Evolutionary conservation across 2,797 vertebrate species (phyloP).

Genomic region (Salarias fasciatus): DNA sequence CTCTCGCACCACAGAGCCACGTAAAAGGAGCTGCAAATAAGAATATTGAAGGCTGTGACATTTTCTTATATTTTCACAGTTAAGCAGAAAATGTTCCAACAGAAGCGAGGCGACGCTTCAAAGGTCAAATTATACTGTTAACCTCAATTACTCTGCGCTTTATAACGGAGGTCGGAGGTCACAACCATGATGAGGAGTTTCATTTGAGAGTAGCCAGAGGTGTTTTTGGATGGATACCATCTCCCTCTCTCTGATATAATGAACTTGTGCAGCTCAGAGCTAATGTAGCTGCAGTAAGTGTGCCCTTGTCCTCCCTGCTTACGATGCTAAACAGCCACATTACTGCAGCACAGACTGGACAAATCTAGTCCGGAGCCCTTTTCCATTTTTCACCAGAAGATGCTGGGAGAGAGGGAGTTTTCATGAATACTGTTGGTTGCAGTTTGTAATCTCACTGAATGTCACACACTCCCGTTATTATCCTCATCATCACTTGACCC

Average conservation of each 20-base stretch:
- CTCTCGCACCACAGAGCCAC: constrained; percentile 23
- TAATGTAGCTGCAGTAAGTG: too few relatives aligned
- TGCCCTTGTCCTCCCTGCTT: background rate
- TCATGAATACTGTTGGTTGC: too few relatives aligned
- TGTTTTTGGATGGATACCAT: constrained; percentile 52
- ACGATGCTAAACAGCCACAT: too few relatives aligned
- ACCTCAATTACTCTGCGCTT: constrained; percentile 73
- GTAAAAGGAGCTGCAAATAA: constrained; percentile 61
- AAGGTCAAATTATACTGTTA: constrained; percentile 67
- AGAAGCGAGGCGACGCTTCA: constrained; percentile 32
- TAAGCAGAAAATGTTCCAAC: constrained; percentile 25
- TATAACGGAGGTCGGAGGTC: constrained; percentile 56
- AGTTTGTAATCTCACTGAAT: too few relatives aligned
- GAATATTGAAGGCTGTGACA: constrained; percentile 51
- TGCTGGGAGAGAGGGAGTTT: too few relatives aligned
- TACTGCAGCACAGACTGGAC: too few relatives aligned
- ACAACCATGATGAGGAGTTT: constrained; percentile 50
- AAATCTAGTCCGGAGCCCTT: too few relatives aligned
- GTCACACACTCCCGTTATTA: too few relatives aligned
- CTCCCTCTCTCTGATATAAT: constrained; percentile 4
- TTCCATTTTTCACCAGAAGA: too few relatives aligned
- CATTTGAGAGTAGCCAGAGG: constrained; percentile 52
- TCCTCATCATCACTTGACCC: constrained; percentile 7
- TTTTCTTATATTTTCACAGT: constrained; percentile 42
- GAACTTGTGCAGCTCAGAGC: too few relatives aligned